These are phyloP conservation scores for Astyanax mexicanus DNA, from an alignment of 2,797 vertebrate genomes.

Conservation along the genomic window DNA sequence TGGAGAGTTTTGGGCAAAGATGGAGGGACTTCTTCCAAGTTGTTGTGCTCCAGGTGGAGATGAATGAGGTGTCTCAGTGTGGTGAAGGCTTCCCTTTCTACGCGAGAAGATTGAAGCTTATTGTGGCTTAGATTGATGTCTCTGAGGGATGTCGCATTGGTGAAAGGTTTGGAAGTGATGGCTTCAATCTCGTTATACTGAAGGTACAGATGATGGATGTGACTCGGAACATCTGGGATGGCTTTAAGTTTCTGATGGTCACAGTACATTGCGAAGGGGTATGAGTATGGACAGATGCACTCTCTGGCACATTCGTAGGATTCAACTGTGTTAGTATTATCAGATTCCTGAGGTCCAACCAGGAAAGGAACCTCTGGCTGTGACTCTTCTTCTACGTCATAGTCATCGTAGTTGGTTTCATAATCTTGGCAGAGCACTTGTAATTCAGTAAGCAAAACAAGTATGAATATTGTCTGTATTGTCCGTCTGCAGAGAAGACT, in stretches of 20 bases:
- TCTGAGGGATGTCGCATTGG: constrained; percentile 76
- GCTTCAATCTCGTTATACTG: constrained; percentile 81
- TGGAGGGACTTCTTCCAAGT: constrained; percentile 78
- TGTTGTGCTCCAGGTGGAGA: constrained; percentile 80
- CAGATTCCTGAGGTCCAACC: constrained; percentile 61
- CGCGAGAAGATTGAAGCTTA: constrained; percentile 77
- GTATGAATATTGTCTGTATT: constrained; percentile 59
- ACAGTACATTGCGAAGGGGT: constrained; percentile 82
- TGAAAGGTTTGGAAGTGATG: constrained; percentile 72
- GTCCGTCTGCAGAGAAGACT: constrained; percentile 59
- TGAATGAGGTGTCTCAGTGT: constrained; percentile 75
- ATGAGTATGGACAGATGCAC: constrained; percentile 79
- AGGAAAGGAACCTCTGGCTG: constrained; percentile 36
- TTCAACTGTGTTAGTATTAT: constrained; percentile 56
- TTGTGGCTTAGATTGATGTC: constrained; percentile 84
- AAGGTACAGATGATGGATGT: constrained; percentile 79
- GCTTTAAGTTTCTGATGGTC: constrained; percentile 78
- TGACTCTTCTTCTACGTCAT: constrained; percentile 60
- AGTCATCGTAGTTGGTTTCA: constrained; percentile 62
- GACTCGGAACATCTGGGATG: constrained; percentile 77
- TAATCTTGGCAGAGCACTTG: constrained; percentile 74
- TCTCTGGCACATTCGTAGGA: constrained; percentile 73
- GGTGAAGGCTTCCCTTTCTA: constrained; percentile 75
- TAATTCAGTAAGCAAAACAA: constrained; percentile 66
- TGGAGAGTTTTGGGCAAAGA: constrained; percentile 79